Base-by-base conservation (phyloP, 2,888 invertebrate species). In the Diarsia brunnea region DNA sequence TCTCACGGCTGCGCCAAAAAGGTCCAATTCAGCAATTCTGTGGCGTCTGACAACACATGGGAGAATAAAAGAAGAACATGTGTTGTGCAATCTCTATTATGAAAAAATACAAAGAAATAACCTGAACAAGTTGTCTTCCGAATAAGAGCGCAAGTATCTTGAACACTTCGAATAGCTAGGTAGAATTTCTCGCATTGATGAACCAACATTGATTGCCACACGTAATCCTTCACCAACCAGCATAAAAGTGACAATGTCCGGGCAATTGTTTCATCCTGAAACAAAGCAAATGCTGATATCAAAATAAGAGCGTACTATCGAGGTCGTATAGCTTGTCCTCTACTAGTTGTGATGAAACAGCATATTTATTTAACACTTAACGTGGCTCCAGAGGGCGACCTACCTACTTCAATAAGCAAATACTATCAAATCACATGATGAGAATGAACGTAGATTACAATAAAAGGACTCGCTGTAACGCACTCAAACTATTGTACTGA, bases 101-200 rank as follows among this genome's bases (percentile, higher is more conserved):
- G 38, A 38, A 38, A 38, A 38, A 38, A 5, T 38, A 38, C 38
- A 38, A 1, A 38, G 8, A 38, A 38, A 38, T 55, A 14, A 82
- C 84, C 77, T 70, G 81, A 51, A 31, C 60, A 43, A 21, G 31
- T 21, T n/a, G 65, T 60, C 3, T 66, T 84, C 8, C 64, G 63
- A 45, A 72, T 60, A 38, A 82, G 4, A 2, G 66, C 21, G 10
- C 84, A 84, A 24, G 43, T 51, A 21, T 81, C 68, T 51, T 71
- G 81, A 64, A 60, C 61, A 5, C 43, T 70, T 53, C 71, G 38
- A 3, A 78, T 16, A 2, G 78, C 65, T 47, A 55, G 24, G 53
- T 84, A 84, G 24, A 83, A 78, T 10, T 73, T 75, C 51, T 84
- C 84, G 11, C 70, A 81, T 21, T 45, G 19, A 2, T 49, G 11